Evolutionary conservation across 2,113 vertebrate genomes (phyloP).

Genomic region (Pollimyrus isidori): DNA sequence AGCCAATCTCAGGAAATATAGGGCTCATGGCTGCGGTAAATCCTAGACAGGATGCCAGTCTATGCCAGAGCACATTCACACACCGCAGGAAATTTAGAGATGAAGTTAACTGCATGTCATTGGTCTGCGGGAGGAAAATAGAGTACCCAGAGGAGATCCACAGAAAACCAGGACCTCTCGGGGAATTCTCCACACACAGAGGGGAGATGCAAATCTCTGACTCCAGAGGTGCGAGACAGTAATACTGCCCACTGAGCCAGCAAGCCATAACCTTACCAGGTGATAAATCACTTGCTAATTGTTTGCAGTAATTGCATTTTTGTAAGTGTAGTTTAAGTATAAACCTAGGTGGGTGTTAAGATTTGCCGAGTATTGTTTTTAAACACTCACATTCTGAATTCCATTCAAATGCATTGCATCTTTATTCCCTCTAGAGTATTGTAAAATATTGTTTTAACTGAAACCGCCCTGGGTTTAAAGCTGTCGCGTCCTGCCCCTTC

Average conservation of each 20-base stretch:
- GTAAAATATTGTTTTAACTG: not conserved
- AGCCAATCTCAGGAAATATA: not conserved
- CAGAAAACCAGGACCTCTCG: not conserved
- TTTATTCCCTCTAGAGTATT: not conserved
- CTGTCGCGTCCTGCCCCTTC: not conserved
- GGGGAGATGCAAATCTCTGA: not conserved
- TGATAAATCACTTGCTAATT: not conserved
- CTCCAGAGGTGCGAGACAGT: not conserved
- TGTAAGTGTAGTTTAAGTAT: not conserved
- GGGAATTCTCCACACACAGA: not conserved
- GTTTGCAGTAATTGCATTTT: not conserved
- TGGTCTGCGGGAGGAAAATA: not conserved
- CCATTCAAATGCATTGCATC: not conserved
- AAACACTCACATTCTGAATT: not conserved
- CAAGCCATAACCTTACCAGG: not conserved
- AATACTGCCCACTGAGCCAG: not conserved
- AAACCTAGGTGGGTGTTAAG: not conserved
- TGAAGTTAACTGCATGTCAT: not conserved
- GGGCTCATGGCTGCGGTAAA: not conserved
- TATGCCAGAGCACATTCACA: not conserved
- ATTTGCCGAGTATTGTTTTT: not conserved
- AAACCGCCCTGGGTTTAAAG: not conserved
- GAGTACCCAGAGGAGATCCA: not conserved
- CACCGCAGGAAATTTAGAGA: not conserved
- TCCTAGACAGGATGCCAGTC: not conserved